phyloP scores from a whole-genome alignment of 2,888 invertebrate species.

The Malthinus seriepunctatus region DNA sequence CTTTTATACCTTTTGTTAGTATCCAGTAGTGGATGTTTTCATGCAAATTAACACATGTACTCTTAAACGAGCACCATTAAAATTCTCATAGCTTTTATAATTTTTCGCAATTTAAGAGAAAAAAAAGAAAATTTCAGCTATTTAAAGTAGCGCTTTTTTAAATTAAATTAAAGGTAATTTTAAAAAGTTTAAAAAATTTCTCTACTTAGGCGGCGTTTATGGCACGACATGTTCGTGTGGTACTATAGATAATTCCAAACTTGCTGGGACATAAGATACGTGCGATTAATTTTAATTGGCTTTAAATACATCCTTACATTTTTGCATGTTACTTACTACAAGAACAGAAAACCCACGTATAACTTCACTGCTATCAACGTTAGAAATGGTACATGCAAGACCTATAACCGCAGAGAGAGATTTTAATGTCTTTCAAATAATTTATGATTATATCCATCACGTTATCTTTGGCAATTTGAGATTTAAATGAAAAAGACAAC shows the following conservation, averaged over 20 bases:
- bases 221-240: conserved; percentile 17
- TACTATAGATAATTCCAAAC: conserved; percentile 22
- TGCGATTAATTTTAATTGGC: conserved; percentile 31
- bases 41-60: conserved; percentile 3
- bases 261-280: conserved; percentile 27
- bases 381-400: no score
- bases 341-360: conserved; percentile 25
- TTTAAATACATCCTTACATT: conserved; percentile 27
- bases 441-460: no score
- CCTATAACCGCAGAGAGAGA: no score
- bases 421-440: no score
- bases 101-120: no score
- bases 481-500: no score
- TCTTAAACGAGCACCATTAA: not conserved
- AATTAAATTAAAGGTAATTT: no score
- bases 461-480: no score
- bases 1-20: not conserved
- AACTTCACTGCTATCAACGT: no score
- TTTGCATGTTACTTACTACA: conserved; percentile 26
- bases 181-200: conserved; percentile 9
- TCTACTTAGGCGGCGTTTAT: conserved; percentile 13
- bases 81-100: no score
- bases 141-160: no score
- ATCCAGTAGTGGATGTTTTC: not conserved
- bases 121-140: no score